A percentile compares a stretch with the other conserved stretches of the same genome.
These are phyloP conservation scores for Spilosoma lubricipeda DNA, from an alignment of 2,888 invertebrate species.

Conservation along the genomic window DNA sequence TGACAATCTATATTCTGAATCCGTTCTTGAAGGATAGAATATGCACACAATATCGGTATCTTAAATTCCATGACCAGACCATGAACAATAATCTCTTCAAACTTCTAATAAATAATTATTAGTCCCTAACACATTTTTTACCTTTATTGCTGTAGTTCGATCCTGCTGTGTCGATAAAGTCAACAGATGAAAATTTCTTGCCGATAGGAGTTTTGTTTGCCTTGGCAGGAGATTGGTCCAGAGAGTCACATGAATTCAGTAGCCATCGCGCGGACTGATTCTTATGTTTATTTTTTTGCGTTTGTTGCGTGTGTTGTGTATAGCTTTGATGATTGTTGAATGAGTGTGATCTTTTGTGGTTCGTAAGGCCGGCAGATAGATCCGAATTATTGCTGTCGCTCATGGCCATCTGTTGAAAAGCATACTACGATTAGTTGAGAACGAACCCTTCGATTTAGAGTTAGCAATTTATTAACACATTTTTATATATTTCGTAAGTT, in stretches of 20 bases:
- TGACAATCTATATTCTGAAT: no score
- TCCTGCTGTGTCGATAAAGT: constrained; percentile 84
- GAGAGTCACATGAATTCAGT: constrained; percentile 82
- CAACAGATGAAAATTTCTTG: constrained; percentile 86
- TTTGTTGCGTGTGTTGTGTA: constrained; percentile 87
- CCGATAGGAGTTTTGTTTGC: constrained; percentile 83
- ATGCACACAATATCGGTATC: background rate
- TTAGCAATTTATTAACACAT: constrained; percentile 31
- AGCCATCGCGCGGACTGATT: constrained; percentile 85
- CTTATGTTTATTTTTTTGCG: constrained; percentile 87
- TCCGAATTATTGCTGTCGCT: constrained; percentile 85
- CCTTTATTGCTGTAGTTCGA: constrained; percentile 87
- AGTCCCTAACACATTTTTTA: constrained; percentile 45
- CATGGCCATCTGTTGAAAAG: constrained; percentile 88
- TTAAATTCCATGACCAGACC: background rate
- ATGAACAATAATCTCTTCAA: background rate
- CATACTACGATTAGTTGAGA: constrained; percentile 31
- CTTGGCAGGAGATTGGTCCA: constrained; percentile 80
- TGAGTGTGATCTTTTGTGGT: constrained; percentile 89
- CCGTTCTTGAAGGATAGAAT: background rate
- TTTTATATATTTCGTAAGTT: constrained; percentile 40
- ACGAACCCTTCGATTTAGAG: constrained; percentile 15
- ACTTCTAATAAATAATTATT: background rate
- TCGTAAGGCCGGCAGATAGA: constrained; percentile 83
- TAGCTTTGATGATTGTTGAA: constrained; percentile 90